Evolutionary conservation across 2,797 vertebrate species (phyloP).

Genomic region (Tolypeutes matacus): DNA sequence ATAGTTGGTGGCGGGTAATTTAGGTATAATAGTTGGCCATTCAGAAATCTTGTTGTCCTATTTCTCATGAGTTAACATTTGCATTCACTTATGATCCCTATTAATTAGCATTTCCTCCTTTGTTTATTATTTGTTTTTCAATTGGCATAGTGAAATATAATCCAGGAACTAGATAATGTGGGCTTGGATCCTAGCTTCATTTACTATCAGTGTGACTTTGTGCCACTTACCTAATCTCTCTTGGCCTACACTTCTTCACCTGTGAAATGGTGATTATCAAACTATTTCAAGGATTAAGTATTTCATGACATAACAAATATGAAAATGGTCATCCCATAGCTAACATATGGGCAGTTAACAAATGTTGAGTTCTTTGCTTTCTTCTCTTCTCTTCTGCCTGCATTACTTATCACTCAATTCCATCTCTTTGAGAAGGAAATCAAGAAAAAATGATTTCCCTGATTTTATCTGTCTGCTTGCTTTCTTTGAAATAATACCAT

Average conservation of each 20-base stretch:
- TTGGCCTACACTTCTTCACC: constrained; percentile 1
- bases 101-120: constrained; percentile 10
- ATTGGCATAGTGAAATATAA: constrained; percentile 16
- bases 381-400: not conserved
- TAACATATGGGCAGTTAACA: not conserved
- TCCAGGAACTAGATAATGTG: not conserved
- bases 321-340: not conserved
- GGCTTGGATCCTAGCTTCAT: constrained; percentile 31
- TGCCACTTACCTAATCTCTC: not conserved
- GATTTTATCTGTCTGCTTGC: not conserved
- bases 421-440: constrained; percentile 42
- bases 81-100: not conserved
- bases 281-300: constrained; percentile 5
- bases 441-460: constrained; percentile 1
- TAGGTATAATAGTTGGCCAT: not conserved
- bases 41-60: not conserved
- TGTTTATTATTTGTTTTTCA: constrained; percentile 53
- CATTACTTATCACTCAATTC: not conserved
- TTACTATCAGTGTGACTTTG: not conserved
- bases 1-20: not conserved
- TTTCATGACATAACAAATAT: constrained; percentile 20
- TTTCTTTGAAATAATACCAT: constrained; percentile 60
- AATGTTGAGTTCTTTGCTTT: not conserved
- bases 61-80: constrained; percentile 42
- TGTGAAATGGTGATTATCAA: constrained; percentile 20